Evolutionary conservation across 1,140 invertebrate genomes (phyloP).

Genomic region (Cotesia vestalis): DNA sequence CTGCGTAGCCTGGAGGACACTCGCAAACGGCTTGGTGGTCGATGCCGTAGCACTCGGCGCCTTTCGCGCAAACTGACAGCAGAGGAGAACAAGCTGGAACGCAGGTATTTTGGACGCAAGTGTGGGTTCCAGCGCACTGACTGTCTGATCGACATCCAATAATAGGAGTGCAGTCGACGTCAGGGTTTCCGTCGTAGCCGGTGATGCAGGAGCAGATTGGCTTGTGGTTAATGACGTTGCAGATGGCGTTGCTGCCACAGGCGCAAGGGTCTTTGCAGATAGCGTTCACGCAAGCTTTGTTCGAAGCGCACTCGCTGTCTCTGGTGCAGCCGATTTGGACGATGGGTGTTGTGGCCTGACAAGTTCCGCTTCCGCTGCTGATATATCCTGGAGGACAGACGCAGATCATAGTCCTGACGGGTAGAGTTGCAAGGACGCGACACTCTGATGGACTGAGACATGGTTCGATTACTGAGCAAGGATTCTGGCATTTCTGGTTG

Average conservation of each 20-base stretch:
- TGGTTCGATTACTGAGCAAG: conserved; percentile 80
- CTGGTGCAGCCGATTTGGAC: conserved; percentile 74
- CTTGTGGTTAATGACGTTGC: conserved; percentile 82
- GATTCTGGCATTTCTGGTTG: conserved; percentile 82
- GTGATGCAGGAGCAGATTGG: conserved; percentile 83
- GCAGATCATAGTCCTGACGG: conserved; percentile 88
- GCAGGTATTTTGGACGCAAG: conserved; percentile 81
- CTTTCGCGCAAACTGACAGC: conserved; percentile 73
- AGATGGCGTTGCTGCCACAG: conserved; percentile 82
- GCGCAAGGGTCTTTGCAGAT: conserved; percentile 84
- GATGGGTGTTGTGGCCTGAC: conserved; percentile 75
- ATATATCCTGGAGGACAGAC: conserved; percentile 88
- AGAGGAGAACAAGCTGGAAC: conserved; percentile 79
- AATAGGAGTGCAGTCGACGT: conserved; percentile 73
- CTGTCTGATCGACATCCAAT: conserved; percentile 77
- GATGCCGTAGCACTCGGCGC: conserved; percentile 78
- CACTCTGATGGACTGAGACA: conserved; percentile 83
- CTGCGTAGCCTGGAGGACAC: conserved; percentile 80
- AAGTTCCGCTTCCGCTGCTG: conserved; percentile 82
- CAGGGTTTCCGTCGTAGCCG: conserved; percentile 83
- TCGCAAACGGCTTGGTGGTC: conserved; percentile 83
- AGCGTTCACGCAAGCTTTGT: conserved; percentile 81
- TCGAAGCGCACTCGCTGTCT: conserved; percentile 78
- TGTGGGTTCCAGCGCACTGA: conserved; percentile 80
- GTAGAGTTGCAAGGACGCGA: conserved; percentile 79